Evolutionary conservation across 1,140 invertebrate genomes (phyloP), one percentile per base, ranked within the genome.

Genomic region (Pentalonia nigronervosa): DNA sequence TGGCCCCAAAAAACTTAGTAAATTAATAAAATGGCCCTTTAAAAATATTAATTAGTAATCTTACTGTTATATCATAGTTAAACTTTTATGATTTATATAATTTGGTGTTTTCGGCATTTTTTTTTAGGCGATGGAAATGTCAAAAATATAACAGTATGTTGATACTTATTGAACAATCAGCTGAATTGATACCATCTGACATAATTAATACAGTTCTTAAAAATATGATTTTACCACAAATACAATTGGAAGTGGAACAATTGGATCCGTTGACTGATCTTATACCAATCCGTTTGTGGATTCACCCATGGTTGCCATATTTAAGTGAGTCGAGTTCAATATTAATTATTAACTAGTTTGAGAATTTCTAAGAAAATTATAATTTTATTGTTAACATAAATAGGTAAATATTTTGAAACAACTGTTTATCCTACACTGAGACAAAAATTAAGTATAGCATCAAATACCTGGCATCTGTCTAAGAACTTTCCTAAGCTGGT

Each of bases 211-310:
- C 98, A 94, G 96, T 98, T 94, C 95, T 98, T 14, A 97, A 99
- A 91, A 97, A 98, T 94, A 95, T 98, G 17, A 96, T 99, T 56
- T 95, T 98, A 93, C 98, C 98, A 2, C 96, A 97, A 93, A 95
- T 99, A 60, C 96, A 97, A 50, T 95, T 96, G 30, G 98, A 98
- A 94, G 98, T 99, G 0, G 97, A 98, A 83, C 96, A 97, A 81
- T 99, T 99, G 99, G 98, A 99, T 96, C 99, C 99, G 1, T 96
- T 99, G 0, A 98, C 97, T 0, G 99, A 99, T 95, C 97, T 97
- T 0, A 96, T 99, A 92, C 99, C 99, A 6, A 98, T 99, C 94
- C 99, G 99, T 95, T 96, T 97, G 17, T 99, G 99, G 99, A 97
- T 99, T 93, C 97, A 99, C 95, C 99, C 99, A 0, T 99, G 99